phyloP scores from a whole-genome alignment of 2,888 invertebrate species.

The Drosophila neotestacea region DNA sequence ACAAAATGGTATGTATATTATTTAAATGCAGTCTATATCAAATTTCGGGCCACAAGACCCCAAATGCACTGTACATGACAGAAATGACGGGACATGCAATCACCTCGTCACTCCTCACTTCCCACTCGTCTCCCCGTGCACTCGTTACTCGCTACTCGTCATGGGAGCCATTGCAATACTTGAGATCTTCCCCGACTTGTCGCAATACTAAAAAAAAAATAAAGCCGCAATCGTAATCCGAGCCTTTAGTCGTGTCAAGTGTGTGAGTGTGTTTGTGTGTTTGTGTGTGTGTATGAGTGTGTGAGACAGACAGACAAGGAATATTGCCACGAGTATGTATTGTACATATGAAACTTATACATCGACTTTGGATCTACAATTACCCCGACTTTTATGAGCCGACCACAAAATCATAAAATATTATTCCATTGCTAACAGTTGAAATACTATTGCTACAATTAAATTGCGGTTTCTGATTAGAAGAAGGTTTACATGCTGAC shows the following conservation, averaged over 20 bases:
- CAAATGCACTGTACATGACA: constrained; percentile 48
- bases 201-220: constrained; percentile 43
- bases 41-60: constrained; percentile 63
- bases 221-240: constrained; percentile 63
- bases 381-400: constrained; percentile 45
- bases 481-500: constrained; percentile 47
- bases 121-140: neutral
- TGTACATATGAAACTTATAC: constrained; percentile 12
- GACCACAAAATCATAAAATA: constrained; percentile 58
- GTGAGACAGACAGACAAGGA: constrained; percentile 53
- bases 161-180: constrained; percentile 55
- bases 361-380: constrained; percentile 35
- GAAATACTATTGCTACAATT: constrained; percentile 54
- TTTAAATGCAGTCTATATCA: constrained; percentile 74
- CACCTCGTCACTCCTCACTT: neutral
- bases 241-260: constrained; percentile 76
- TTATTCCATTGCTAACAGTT: constrained; percentile 34
- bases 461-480: constrained; percentile 68
- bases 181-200: constrained; percentile 46
- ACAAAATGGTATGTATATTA: constrained; percentile 66
- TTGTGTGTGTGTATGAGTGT: constrained; percentile 25
- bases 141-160: constrained; percentile 48
- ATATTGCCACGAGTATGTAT: constrained; percentile 24
- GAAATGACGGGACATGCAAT: constrained; percentile 48
- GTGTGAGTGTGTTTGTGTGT: constrained; percentile 44